Conservation (phyloP, 2,113 vertebrate species). For the Canis aureus region DNA sequence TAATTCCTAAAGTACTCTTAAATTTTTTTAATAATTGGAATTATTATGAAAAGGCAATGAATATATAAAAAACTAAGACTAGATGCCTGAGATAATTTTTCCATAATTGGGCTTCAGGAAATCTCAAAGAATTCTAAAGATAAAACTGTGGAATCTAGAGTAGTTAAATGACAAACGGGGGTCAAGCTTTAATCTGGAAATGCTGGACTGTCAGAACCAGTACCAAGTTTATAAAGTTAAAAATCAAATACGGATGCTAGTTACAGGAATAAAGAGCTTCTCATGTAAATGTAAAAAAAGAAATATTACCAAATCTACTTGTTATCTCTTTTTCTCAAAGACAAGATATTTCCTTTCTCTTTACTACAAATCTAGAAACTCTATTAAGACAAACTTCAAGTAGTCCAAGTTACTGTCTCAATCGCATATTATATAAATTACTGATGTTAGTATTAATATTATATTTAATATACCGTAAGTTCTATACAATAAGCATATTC, state of each 20-base stretch:
- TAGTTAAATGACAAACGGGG: conserved; percentile 19
- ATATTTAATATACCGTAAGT: background rate
- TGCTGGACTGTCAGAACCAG: background rate
- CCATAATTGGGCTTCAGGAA: background rate
- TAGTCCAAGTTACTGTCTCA: conserved; percentile 34
- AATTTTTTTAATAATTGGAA: conserved; percentile 55
- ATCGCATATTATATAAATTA: background rate
- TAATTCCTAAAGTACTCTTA: conserved; percentile 47
- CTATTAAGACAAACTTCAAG: conserved; percentile 13
- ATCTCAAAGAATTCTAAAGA: conserved; percentile 23
- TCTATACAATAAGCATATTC: background rate
- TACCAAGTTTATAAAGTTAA: conserved; percentile 36
- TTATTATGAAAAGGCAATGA: conserved; percentile 35
- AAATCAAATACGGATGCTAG: background rate
- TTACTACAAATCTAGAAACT: background rate
- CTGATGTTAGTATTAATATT: background rate
- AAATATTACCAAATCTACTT: conserved; percentile 31
- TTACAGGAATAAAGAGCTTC: conserved; percentile 22
- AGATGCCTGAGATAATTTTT: conserved; percentile 4
- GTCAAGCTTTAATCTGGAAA: conserved; percentile 57
- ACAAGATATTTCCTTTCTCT: background rate
- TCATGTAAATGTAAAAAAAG: background rate
- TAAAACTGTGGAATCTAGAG: background rate
- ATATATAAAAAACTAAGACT: conserved; percentile 10
- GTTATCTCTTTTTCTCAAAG: conserved; percentile 26